Conservation (phyloP, 2,888 invertebrate genomes). For the Nomada flava region DNA sequence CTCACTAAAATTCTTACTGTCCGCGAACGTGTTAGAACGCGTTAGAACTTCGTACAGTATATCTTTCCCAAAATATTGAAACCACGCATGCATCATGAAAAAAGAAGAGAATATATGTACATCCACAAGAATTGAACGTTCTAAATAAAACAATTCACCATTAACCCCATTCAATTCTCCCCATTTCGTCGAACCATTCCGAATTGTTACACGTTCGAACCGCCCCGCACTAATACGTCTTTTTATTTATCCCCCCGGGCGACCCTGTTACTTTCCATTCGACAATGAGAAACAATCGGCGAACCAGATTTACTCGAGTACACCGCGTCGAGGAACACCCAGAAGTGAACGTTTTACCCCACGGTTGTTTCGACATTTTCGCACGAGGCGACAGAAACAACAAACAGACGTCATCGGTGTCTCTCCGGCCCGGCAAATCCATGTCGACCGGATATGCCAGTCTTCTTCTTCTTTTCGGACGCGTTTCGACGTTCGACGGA, state of each 20-base stretch:
- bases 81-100: too few species aligned
- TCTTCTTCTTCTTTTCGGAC: constrained; percentile 65
- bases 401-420: constrained; percentile 74
- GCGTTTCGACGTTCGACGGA: constrained; percentile 74
- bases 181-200: too few species aligned
- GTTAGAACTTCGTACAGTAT: too few species aligned
- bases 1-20: too few species aligned
- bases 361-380: constrained; percentile 68
- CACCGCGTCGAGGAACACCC: constrained; percentile 58
- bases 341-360: constrained; percentile 57
- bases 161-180: too few species aligned
- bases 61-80: too few species aligned
- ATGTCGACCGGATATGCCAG: constrained; percentile 72
- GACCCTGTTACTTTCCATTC: neutral
- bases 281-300: neutral
- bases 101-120: too few species aligned
- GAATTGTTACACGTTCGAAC: too few species aligned
- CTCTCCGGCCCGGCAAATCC: constrained; percentile 63
- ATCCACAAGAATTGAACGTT: too few species aligned
- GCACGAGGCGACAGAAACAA: constrained; percentile 71
- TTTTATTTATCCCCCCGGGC: neutral
- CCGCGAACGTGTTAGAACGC: too few species aligned
- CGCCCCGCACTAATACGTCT: neutral
- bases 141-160: too few species aligned
- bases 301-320: constrained; percentile 19